Evolutionary conservation across 2,888 invertebrate species (phyloP), one percentile per base, ranked within the genome.

Genomic region (Leptinotarsa haldemani): DNA sequence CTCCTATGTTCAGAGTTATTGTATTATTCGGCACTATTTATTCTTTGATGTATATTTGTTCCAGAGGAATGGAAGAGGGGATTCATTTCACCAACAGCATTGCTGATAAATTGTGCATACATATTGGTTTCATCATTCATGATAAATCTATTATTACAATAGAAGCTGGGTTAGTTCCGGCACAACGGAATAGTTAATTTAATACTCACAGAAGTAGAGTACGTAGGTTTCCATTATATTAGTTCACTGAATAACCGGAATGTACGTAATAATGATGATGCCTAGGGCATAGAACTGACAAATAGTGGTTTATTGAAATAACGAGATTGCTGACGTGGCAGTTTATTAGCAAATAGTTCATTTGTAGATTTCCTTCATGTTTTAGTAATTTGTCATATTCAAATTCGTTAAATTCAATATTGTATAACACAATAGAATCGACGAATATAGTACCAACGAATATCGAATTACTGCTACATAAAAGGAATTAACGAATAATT

Each of bases 1-100:
- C 22, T 56, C 20, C 22, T 20, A 12, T 20, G 15, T 18, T 13
- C 56, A 15, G 12, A 22, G 15, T 13, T 56, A 56, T 56, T 18
- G 5, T 56, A 56, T 56, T 56, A 56, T 56, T 56, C 56, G 3
- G 56, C 56, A 56, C 56, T 56, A 56, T 56, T 56, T 56, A 56
- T 56, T 22, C 56, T 15, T 15, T 56, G 56, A 56, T 13, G 25
- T 22, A 56, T 56, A 56, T 56, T 16, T 13, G 20, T 56, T 13
- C 56, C 22, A 22, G 20, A 18, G 53, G 53, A 53, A 53, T 15
- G 4, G 13, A 56, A 56, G 20, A 4, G 56, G 56, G 4, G 20
- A 15, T 22, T 56, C 22, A 22, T 56, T 56, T 56, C 56, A 20
- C 22, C 22, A 22, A 56, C 56, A 20, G 56, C 13, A 22, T 22